Evolutionary conservation across 2,113 vertebrate genomes (phyloP), one percentile per base, ranked within the genome.

Genomic region (Amphilophus citrinellus): DNA sequence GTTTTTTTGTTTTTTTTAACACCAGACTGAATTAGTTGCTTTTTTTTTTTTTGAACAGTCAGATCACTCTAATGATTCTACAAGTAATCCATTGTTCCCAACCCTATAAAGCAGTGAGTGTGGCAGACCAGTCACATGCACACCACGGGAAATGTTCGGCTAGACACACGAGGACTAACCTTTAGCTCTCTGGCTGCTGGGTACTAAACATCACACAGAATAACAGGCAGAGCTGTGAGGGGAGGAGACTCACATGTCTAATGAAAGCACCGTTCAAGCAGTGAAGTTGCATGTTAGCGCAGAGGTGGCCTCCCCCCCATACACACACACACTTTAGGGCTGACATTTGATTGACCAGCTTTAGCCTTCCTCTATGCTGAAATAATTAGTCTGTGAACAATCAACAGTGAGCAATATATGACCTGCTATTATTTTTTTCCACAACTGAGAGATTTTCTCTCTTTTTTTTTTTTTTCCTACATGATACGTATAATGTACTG

Each of bases 111-210:
- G 88, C 92, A 83, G 86, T 88, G 91, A 91, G 90, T 63, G 68
- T 87, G 83, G 89, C 90, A 84, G 91, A 92, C 83, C 92, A 89
- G 89, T 94, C 91, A 94, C 94, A 93, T 94, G 93, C 93, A 94
- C 90, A 85, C 81, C 73, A 93, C 83, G 89, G 87, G 87, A 89
- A 91, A 94, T 82, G 91, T 90, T 84, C 5, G 88, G 87, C 87
- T 80, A 80, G 88, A 91, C 80, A 80, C 68, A 82, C 32, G 76
- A 80, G 79, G 63, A 22, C 86, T 88, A 87, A 89, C 92, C 91
- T 90, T 88, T 87, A 89, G 73, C 78, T 88, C 90, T 90, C 84
- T 87, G 84, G 84, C 87, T 90, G 88, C 92, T 90, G 87, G 86
- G 59, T 86, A 82, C 83, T 90, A 89, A 91, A 90, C 91, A 88